Percentiles rank a stretch among this genome's conserved stretches.
Conservation (phyloP, 1,140 invertebrate genomes). For the Maconellicoccus hirsutus region DNA sequence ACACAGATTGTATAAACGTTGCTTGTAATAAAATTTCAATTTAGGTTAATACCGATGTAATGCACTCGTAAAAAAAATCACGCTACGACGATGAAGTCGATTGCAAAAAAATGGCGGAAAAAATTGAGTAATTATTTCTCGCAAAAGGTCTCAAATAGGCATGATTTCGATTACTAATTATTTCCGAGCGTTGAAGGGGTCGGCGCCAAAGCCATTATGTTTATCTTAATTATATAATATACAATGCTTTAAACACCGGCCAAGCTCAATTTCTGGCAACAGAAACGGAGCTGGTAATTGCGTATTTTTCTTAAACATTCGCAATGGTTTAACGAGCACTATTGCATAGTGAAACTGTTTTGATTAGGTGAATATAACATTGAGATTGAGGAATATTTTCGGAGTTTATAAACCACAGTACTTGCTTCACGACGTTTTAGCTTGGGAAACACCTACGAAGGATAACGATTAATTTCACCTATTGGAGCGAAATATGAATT, state of each 20-base stretch:
- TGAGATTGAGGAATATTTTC: no score
- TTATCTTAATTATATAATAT: neutral
- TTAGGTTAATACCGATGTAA: constrained; percentile 11
- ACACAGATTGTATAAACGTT: neutral
- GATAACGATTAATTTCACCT: no score
- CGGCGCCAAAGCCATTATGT: neutral
- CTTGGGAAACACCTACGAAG: no score
- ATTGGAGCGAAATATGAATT: no score
- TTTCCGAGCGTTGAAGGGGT: no score
- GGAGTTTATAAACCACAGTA: no score
- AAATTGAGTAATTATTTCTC: no score
- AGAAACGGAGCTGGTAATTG: neutral
- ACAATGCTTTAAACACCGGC: neutral
- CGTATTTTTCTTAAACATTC: neutral
- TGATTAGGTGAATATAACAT: neutral
- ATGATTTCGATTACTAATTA: no score
- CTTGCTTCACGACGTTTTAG: no score
- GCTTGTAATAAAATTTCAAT: constrained; percentile 18
- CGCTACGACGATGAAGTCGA: no score
- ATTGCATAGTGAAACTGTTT: neutral
- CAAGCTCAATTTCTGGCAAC: neutral
- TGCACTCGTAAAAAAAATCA: neutral
- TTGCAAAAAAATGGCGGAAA: no score
- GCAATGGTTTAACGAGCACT: neutral
- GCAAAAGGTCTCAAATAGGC: no score